Percentiles rank a stretch among this genome's conserved stretches.
Conservation (phyloP, 2,888 invertebrate species). For the Megalurothrips usitatus region DNA sequence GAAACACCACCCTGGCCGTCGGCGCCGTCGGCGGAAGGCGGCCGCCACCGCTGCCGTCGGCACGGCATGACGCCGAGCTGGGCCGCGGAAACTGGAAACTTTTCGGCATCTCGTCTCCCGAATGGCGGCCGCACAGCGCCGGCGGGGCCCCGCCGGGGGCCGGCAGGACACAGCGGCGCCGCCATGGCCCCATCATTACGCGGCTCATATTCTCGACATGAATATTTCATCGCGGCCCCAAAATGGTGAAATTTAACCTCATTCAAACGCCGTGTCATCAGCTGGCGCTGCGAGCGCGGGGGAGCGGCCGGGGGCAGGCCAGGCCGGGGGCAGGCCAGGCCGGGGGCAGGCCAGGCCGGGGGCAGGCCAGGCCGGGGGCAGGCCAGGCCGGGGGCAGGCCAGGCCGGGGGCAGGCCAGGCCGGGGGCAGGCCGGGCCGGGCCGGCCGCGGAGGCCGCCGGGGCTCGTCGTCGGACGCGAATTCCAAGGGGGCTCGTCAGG, state of each 20-base stretch:
- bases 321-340: too few species aligned
- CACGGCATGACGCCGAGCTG: neutral
- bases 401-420: too few species aligned
- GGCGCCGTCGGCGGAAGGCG: too few species aligned
- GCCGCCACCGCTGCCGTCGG: too few species aligned
- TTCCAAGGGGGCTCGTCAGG: too few species aligned
- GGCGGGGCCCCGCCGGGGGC: neutral
- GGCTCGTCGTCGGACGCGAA: too few species aligned
- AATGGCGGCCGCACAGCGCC: neutral
- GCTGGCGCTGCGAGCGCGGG: neutral
- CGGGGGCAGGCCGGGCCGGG: neutral
- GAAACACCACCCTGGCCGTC: too few species aligned
- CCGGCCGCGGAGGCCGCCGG: neutral
- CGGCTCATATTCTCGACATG: slow-evolving; percentile 11
- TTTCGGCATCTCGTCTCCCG: neutral
- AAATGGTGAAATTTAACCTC: slow-evolving; percentile 21
- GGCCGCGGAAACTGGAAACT: slow-evolving; percentile 1
- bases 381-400: neutral
- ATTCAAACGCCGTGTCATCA: neutral
- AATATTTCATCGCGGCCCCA: slow-evolving; percentile 15
- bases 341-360: neutral
- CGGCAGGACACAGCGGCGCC: too few species aligned
- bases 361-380: neutral
- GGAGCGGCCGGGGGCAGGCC: neutral
- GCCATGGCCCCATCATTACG: neutral